These are phyloP conservation scores for Siphonodentalium dalli DNA, from an alignment of 2,888 invertebrate genomes.

Conservation along the genomic window DNA sequence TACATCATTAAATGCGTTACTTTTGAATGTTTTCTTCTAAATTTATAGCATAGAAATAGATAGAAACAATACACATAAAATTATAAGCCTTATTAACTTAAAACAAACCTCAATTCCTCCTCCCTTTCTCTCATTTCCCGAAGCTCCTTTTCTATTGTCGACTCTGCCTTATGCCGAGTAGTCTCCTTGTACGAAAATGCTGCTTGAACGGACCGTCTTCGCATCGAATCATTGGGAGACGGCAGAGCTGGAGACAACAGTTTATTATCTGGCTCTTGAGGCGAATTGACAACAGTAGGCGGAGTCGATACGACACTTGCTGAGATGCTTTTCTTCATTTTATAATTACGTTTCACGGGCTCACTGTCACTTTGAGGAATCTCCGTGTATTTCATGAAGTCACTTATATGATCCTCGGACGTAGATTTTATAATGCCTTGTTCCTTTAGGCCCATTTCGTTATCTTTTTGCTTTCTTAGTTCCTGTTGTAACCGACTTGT, in stretches of 20 bases:
- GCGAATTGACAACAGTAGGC: neutral
- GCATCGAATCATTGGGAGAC: conserved; percentile 2
- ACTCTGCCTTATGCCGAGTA: conserved; percentile 80
- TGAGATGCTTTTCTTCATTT: conserved; percentile 34
- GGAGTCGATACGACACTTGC: conserved; percentile 2
- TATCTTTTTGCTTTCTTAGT: conserved; percentile 83
- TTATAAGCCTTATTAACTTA: too few relatives aligned
- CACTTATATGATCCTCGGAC: conserved; percentile 70
- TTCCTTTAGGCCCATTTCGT: conserved; percentile 81
- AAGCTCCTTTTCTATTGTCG: conserved; percentile 86
- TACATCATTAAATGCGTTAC: too few relatives aligned
- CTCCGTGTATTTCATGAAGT: conserved; percentile 55
- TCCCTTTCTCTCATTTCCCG: conserved; percentile 84
- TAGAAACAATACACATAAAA: too few relatives aligned
- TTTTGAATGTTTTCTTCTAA: too few relatives aligned
- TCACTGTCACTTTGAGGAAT: conserved; percentile 35
- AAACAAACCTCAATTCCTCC: conserved; percentile 75
- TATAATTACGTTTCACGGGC: conserved; percentile 49
- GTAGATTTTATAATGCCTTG: conserved; percentile 70
- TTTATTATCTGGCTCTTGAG: conserved; percentile 5
- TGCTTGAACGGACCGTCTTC: too few relatives aligned
- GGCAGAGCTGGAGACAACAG: neutral
- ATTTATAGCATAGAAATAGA: too few relatives aligned
- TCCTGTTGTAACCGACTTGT: conserved; percentile 83
- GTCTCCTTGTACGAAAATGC: conserved; percentile 72